phyloP scores from a whole-genome alignment of 1,140 invertebrate genomes.

The Neodiprion fabricii region DNA sequence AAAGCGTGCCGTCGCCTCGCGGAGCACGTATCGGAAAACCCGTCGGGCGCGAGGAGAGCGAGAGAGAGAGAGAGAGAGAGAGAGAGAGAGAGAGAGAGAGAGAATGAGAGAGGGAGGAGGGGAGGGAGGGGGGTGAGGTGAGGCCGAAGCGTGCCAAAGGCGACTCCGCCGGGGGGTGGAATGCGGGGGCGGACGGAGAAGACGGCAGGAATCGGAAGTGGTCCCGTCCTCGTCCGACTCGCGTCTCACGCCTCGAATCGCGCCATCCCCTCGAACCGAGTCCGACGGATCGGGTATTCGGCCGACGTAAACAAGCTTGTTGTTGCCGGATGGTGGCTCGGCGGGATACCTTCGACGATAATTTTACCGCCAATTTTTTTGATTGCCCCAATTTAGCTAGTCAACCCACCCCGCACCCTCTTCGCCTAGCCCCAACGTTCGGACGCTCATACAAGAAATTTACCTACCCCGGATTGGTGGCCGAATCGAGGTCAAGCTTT shows the following conservation, averaged over 20 bases:
- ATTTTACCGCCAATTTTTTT: background rate
- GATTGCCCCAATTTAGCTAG: no score
- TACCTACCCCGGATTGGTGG: no score
- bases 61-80: background rate
- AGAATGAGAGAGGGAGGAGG: background rate
- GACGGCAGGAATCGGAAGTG: constrained; percentile 19
- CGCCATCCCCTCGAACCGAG: background rate
- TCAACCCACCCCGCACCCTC: no score
- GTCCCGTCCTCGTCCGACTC: background rate
- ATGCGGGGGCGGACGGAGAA: constrained; percentile 15
- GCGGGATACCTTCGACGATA: background rate
- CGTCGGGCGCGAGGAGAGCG: constrained; percentile 21
- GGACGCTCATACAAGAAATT: no score
- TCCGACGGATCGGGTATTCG: background rate
- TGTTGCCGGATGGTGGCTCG: background rate
- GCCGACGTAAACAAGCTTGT: background rate
- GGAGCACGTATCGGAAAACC: constrained; percentile 43
- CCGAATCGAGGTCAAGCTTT: no score
- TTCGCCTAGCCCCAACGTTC: no score
- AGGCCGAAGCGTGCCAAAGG: constrained; percentile 13
- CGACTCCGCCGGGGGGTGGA: constrained; percentile 19
- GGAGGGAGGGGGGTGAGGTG: constrained; percentile 15
- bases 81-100: background rate
- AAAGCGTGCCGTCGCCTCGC: background rate
- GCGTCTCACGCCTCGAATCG: background rate